Percentiles rank a stretch among this genome's conserved stretches.
Evolutionary conservation across 2,888 invertebrate species (phyloP).

Genomic region (Drosophila fulvimacula): DNA sequence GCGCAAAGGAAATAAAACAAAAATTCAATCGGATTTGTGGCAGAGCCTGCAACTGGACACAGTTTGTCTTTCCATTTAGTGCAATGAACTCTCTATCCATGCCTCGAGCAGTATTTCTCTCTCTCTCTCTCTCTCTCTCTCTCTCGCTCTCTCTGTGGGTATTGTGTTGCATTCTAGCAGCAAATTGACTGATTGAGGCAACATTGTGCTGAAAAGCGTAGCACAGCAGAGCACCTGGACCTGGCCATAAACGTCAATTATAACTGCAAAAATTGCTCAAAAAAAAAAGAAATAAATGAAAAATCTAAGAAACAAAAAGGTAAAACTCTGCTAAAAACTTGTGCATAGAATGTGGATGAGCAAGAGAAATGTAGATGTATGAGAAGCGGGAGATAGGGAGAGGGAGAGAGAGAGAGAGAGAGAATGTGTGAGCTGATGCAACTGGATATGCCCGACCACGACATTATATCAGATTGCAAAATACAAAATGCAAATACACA

Average conservation of each 20-base stretch:
- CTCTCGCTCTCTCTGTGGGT: background rate
- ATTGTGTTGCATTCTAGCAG: slow-evolving; percentile 26
- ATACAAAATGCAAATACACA: slow-evolving; percentile 45
- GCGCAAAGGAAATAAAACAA: slow-evolving; percentile 67
- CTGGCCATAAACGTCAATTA: slow-evolving; percentile 65
- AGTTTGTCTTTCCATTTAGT: slow-evolving; percentile 48
- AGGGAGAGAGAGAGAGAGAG: background rate
- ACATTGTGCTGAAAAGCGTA: slow-evolving; percentile 24
- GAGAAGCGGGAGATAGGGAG: background rate
- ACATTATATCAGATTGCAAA: slow-evolving; percentile 73
- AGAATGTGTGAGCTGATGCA: slow-evolving; percentile 45
- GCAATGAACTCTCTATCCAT: slow-evolving; percentile 63
- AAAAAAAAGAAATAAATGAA: slow-evolving; percentile 30
- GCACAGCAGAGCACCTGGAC: slow-evolving; percentile 46
- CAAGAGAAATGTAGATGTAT: background rate
- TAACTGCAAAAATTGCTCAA: slow-evolving; percentile 26
- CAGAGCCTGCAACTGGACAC: slow-evolving; percentile 64
- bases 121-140: slow-evolving; percentile 1
- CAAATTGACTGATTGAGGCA: slow-evolving; percentile 69
- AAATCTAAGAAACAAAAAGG: slow-evolving; percentile 8
- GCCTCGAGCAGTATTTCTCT: slow-evolving; percentile 24
- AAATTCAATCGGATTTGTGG: slow-evolving; percentile 76
- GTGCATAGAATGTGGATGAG: background rate
- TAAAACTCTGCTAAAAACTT: slow-evolving; percentile 10
- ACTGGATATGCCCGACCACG: slow-evolving; percentile 71